These are phyloP conservation scores for Rhinoderma darwinii DNA, from an alignment of 2,113 vertebrate genomes.

Conservation along the genomic window DNA sequence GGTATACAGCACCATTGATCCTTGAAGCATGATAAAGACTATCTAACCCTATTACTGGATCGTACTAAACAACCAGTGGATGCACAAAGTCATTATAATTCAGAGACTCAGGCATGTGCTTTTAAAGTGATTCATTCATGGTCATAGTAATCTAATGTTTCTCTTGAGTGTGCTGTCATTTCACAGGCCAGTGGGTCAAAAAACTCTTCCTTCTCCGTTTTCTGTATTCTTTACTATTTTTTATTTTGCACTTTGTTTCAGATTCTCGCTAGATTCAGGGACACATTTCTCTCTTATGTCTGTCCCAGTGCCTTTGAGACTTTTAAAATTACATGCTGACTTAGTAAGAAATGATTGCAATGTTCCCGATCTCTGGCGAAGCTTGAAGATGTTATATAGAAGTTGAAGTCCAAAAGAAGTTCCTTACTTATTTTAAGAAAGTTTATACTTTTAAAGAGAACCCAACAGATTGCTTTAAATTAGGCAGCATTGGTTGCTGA, in stretches of 20 bases:
- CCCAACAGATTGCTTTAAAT: not conserved
- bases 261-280: constrained; percentile 29
- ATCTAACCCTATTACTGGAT: not conserved
- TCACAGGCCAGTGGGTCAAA: constrained; percentile 17
- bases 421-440: constrained; percentile 7
- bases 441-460: not conserved
- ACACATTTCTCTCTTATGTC: constrained; percentile 33
- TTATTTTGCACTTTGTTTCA: constrained; percentile 36
- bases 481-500: not conserved
- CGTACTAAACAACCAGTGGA: not conserved
- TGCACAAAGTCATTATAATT: not conserved
- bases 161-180: constrained; percentile 15
- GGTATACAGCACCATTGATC: too few relatives aligned
- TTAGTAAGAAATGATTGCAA: constrained; percentile 41
- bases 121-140: constrained; percentile 14
- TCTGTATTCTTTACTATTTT: not conserved
- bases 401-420: not conserved
- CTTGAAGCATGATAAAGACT: not conserved
- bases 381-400: constrained; percentile 35
- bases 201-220: constrained; percentile 24
- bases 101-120: not conserved
- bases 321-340: constrained; percentile 43
- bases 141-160: constrained; percentile 32
- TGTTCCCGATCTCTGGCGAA: constrained; percentile 27
- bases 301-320: constrained; percentile 36